Evolutionary conservation across 2,888 invertebrate genomes (phyloP), one percentile per base, ranked within the genome.

Genomic region (Drosophila recens): DNA sequence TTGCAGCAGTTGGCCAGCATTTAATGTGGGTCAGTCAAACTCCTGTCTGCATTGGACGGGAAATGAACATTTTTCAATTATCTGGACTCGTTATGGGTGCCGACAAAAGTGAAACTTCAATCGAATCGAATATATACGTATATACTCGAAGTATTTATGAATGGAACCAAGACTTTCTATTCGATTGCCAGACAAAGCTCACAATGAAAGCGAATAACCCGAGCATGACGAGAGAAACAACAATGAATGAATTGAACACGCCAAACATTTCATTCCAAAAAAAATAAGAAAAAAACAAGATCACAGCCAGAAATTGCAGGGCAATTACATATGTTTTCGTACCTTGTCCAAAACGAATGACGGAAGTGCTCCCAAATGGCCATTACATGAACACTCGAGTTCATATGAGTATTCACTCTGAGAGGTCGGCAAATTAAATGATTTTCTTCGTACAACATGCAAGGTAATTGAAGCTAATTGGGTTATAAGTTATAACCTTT

Each of bases 391-490:
- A 42, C 42, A 43, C 33, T 43, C 13, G 33, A 40, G 15, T 11
- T 20, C 13, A 40, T 4, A 27, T 23, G 58, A 36, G 10, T 40
- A 33, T 36, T 51, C 13, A 51, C 36, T 20, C 1, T 34, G 34
- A 20, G 49, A 40, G 8, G 30, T 15, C 10, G 15, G 10, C 27
- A 40, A 48, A 33, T 49, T 30, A 40, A 59, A 59, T 49, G 58
- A 34, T 62, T 62, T 58, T 46, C 38, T 10, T 49, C 46, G 61
- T 36, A 30, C 11, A 51, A 63, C 53, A 59, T 56, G 62, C 51
- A 36, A 67, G 79, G 64, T 72, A 87, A 84, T 84, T 84, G 80
- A 87, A 84, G 87, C 80, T 80, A 87, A 84, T 84, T 84, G 85
- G 85, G 82, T 82, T 84, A 67, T 71, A 84, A 67, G 80, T 72